phyloP scores from a whole-genome alignment of 2,797 vertebrate genomes.

The Manis crassicaudata region DNA sequence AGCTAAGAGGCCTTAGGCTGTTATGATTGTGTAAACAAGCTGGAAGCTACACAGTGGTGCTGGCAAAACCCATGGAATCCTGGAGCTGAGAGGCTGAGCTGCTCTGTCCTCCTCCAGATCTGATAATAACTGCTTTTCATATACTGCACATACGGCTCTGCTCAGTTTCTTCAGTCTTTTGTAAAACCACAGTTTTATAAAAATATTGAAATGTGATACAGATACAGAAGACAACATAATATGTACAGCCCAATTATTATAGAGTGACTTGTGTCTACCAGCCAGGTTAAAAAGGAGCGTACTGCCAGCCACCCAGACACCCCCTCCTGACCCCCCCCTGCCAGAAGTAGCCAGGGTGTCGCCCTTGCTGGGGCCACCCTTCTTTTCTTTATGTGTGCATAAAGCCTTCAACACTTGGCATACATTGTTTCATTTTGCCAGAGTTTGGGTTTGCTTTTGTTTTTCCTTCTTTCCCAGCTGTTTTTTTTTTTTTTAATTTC shows the following conservation, averaged over 20 bases:
- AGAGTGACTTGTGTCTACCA: not conserved
- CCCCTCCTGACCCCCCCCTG: not conserved
- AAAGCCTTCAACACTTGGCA: not conserved
- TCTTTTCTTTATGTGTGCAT: not conserved
- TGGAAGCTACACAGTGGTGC: not conserved
- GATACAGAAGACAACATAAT: not conserved
- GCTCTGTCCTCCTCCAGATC: not conserved
- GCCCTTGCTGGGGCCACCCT: not conserved
- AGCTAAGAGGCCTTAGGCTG: not conserved
- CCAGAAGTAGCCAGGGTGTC: not conserved
- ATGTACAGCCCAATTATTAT: not conserved
- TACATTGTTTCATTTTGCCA: not conserved
- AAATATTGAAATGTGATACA: not conserved
- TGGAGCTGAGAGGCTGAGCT: not conserved
- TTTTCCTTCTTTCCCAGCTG: not conserved
- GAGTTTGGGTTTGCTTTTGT: not conserved
- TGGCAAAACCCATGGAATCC: not conserved
- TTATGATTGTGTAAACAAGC: not conserved
- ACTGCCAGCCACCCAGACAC: not conserved
- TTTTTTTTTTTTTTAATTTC: constrained; percentile 42
- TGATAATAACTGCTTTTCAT: not conserved
- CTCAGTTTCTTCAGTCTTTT: not conserved
- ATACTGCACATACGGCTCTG: not conserved
- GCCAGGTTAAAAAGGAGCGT: not conserved
- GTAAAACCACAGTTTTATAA: not conserved